A percentile compares a stretch with the other conserved stretches of the same genome.
Conservation (phyloP, 2,888 invertebrate species). For the Pycnomerus fuliginosus region DNA sequence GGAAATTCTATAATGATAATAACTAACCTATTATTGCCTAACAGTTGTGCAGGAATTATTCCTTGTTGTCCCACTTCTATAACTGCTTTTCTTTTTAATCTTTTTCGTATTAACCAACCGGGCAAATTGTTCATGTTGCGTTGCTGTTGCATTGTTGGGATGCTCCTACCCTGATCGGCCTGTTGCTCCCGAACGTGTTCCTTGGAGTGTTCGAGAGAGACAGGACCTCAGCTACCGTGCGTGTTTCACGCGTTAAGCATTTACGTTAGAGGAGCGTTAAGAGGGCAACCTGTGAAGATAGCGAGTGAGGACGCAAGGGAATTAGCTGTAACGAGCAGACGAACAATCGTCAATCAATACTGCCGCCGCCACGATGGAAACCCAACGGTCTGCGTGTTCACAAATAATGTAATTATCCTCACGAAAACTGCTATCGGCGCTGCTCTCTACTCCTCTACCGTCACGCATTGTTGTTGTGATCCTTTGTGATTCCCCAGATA, state of each 20-base stretch:
- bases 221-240: conserved; percentile 24
- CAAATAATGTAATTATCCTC: conserved; percentile 46
- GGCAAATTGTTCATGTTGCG: too few species aligned
- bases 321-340: conserved; percentile 46
- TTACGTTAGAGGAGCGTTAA: conserved; percentile 28
- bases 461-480: conserved; percentile 24
- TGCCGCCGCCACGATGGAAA: conserved; percentile 32
- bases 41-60: too few species aligned
- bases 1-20: too few species aligned
- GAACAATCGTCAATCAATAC: conserved; percentile 50
- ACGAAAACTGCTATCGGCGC: conserved; percentile 29
- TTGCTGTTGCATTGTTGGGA: too few species aligned
- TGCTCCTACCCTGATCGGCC: conserved; percentile 28
- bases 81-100: too few species aligned
- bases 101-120: too few species aligned
- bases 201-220: conserved; percentile 13
- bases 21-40: too few species aligned
- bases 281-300: conserved; percentile 40
- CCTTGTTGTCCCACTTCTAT: too few species aligned
- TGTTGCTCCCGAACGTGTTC: conserved; percentile 35
- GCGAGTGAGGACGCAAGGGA: conserved; percentile 40
- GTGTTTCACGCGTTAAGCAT: conserved; percentile 20
- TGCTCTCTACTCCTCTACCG: conserved; percentile 19
- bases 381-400: conserved; percentile 38
- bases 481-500: conserved; percentile 15